A percentile compares a stretch with the other conserved stretches of the same genome.
These are phyloP conservation scores for Chionomys nivalis DNA, from an alignment of 2,113 vertebrate species.

Conservation along the genomic window DNA sequence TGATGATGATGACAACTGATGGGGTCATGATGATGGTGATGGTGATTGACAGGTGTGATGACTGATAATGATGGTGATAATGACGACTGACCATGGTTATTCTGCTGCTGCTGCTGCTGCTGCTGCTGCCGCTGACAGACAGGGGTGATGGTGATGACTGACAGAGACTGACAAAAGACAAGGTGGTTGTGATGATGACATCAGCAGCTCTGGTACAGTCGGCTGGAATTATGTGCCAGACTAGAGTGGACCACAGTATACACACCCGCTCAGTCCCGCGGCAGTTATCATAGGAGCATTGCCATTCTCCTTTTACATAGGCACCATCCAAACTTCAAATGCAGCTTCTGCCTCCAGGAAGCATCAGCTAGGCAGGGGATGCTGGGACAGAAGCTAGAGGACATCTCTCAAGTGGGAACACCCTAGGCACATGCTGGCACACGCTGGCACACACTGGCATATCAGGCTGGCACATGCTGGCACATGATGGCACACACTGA, in stretches of 20 bases:
- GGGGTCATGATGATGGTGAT: not conserved
- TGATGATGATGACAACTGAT: not conserved
- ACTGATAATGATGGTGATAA: not conserved
- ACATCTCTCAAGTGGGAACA: not conserved
- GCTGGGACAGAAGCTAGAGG: not conserved
- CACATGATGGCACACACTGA: too few relatives aligned
- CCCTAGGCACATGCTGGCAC: too few relatives aligned
- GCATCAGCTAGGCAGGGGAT: not conserved
- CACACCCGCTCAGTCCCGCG: rapidly evolving
- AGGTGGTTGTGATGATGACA: rapidly evolving
- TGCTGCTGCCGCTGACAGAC: not conserved
- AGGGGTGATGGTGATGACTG: not conserved
- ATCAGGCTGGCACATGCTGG: not conserved
- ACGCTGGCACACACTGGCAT: too few relatives aligned
- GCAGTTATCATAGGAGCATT: rapidly evolving
- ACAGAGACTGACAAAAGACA: not conserved
- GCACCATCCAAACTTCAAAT: rapidly evolving
- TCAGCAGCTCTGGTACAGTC: rapidly evolving
- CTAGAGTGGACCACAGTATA: rapidly evolving
- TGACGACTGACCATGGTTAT: not conserved
- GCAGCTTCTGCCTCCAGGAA: not conserved
- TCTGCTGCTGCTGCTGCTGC: not conserved
- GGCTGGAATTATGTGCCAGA: rapidly evolving
- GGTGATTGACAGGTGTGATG: not conserved
- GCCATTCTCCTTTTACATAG: not conserved